phyloP scores from a whole-genome alignment of 1,140 invertebrate genomes.

The Sycobia sp. region DNA sequence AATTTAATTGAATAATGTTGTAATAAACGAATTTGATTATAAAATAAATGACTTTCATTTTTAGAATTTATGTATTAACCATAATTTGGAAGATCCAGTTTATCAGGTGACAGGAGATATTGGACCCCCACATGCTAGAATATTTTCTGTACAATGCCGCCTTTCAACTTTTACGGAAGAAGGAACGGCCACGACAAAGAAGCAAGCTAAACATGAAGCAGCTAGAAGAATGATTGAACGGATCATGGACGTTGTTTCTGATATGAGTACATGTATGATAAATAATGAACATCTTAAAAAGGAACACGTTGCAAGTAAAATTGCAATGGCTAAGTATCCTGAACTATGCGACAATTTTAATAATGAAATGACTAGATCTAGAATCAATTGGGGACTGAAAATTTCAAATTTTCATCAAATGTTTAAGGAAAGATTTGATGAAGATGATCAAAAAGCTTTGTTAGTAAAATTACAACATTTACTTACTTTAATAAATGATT shows the following conservation, averaged over 20 bases:
- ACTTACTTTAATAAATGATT: not conserved
- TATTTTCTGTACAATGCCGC: conserved; percentile 71
- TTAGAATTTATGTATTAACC: conserved; percentile 67
- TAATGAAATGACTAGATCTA: conserved; percentile 34
- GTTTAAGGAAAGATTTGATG: conserved; percentile 37
- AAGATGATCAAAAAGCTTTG: conserved; percentile 16
- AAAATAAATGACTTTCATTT: conserved; percentile 35
- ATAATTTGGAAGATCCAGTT: conserved; percentile 67
- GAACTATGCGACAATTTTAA: conserved; percentile 17
- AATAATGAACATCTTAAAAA: not conserved
- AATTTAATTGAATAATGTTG: no score
- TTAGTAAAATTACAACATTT: conserved; percentile 13
- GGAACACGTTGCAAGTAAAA: not conserved
- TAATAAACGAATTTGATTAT: no score
- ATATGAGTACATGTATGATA: not conserved
- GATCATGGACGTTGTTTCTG: conserved; percentile 44
- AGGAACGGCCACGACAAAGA: conserved; percentile 63
- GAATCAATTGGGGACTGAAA: conserved; percentile 49
- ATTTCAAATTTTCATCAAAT: conserved; percentile 46
- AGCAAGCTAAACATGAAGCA: conserved; percentile 65
- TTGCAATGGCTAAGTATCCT: conserved; percentile 38
- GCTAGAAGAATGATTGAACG: conserved; percentile 63
- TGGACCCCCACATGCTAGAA: conserved; percentile 73
- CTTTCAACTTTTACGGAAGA: conserved; percentile 66
- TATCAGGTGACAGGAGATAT: conserved; percentile 70